These are phyloP conservation scores for Epicauta chinensis DNA, from an alignment of 1,140 invertebrate genomes.

Conservation along the genomic window DNA sequence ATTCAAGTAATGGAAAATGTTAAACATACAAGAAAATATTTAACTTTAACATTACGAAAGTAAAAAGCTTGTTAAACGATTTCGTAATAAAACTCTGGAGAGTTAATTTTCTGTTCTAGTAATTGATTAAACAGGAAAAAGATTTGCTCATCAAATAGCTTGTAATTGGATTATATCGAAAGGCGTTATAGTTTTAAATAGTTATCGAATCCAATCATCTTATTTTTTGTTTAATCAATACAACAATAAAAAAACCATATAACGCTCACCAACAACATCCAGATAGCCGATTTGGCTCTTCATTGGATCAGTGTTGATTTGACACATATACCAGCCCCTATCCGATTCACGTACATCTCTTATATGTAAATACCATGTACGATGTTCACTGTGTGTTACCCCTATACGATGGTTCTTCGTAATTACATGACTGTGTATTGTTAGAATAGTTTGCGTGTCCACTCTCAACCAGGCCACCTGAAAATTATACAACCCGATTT, in stretches of 20 bases:
- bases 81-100: no score
- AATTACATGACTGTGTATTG: constrained; percentile 81
- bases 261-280: constrained; percentile 83
- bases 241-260: constrained; percentile 26
- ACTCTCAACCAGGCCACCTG: constrained; percentile 86
- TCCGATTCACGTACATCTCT: constrained; percentile 72
- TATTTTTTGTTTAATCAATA: background rate
- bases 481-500: constrained; percentile 15
- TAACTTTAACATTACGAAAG: no score
- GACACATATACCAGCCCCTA: constrained; percentile 83
- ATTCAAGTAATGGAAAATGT: no score
- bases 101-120: no score
- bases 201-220: background rate
- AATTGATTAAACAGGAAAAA: no score
- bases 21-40: no score
- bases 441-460: constrained; percentile 85
- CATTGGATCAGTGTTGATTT: constrained; percentile 90
- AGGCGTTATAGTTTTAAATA: background rate
- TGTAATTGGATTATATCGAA: no score
- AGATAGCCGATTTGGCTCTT: constrained; percentile 83
- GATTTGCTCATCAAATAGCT: no score
- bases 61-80: no score
- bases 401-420: constrained; percentile 82
- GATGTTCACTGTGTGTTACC: constrained; percentile 73
- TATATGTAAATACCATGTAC: constrained; percentile 80